Evolutionary conservation across 2,113 vertebrate genomes (phyloP).

Genomic region (Illadopsis cleaveri): DNA sequence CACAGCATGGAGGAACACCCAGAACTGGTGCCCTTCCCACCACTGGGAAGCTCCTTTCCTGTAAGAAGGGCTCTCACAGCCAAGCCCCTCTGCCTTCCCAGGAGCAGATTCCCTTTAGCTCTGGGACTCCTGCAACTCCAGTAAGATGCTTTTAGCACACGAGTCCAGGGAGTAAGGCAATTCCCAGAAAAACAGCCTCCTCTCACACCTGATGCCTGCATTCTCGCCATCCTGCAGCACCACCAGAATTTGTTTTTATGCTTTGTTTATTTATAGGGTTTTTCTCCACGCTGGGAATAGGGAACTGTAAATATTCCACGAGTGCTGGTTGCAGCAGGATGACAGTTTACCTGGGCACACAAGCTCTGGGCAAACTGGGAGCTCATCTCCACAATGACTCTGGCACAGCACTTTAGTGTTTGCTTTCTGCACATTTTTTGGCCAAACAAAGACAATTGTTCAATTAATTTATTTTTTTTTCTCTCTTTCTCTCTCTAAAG

Average conservation of each 20-base stretch:
- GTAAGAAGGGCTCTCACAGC: neutral
- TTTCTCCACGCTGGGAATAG: neutral
- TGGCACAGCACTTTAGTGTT: neutral
- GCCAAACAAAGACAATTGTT: neutral
- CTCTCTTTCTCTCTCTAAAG: neutral
- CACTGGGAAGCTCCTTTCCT: neutral
- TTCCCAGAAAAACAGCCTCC: neutral
- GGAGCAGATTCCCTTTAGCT: neutral
- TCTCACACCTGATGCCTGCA: neutral
- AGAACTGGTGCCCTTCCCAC: neutral
- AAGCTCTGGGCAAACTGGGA: neutral
- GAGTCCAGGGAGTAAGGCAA: neutral
- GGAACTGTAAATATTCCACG: neutral
- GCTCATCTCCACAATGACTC: neutral
- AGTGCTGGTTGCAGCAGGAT: neutral
- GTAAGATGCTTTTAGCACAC: neutral
- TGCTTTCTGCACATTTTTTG: neutral
- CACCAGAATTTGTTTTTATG: neutral
- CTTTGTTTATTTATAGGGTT: neutral
- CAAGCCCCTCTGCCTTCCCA: neutral
- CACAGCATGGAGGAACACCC: accelerated
- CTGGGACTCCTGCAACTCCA: neutral
- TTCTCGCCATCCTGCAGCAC: neutral
- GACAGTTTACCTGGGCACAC: neutral
- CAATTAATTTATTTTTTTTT: neutral